Base-by-base conservation (phyloP, 2,888 invertebrate genomes). In the Diadegma fenestrale region DNA sequence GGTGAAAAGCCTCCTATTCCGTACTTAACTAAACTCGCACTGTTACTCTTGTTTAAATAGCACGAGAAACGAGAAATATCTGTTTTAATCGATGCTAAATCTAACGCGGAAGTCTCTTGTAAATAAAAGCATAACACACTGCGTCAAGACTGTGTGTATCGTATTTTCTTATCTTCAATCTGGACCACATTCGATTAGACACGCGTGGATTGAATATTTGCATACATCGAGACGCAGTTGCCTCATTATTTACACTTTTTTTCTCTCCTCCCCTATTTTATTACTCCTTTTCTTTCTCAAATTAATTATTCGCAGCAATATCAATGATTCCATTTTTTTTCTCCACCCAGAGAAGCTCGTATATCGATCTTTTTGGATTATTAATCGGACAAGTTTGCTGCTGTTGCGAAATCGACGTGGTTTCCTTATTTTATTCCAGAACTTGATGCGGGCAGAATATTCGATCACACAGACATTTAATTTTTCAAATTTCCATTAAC, bases 11-110 rank as follows among this genome's bases (percentile, higher is more conserved):
- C 43, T 69, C 68, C 75, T 66, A 79, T 82, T 80, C 71, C 82
- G 72, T 82, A 79, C 71, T 72, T 72, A 71, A 82, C 69, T 66
- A 41, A 26, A 17, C 61, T 61, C 45, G 41, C 26, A 33, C 19
- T 58, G 45, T 22, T 26, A 71, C 69, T 72, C 54, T 68, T 37
- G 66, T 64, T 41, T 45, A 85, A 85, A 85, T 82, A 82, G 71
- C 66, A 69, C 84, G 51, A 69, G 71, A 79, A 82, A 85, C 85
- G 82, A 71, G 85, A 85, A 85, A 82, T 85, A 85, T 85, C 75
- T 71, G 76, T 82, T 85, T 79, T 85, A 82, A 85, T 85, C 85
- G 85, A 85, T 76, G 75, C 66, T 19, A 69, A 73, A 85, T 85
- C 82, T 85, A 85, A 85, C 82, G 79, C 85, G 85, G 85, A 85